Conservation (phyloP, 2,888 invertebrate genomes). For the Archips xylosteana region DNA sequence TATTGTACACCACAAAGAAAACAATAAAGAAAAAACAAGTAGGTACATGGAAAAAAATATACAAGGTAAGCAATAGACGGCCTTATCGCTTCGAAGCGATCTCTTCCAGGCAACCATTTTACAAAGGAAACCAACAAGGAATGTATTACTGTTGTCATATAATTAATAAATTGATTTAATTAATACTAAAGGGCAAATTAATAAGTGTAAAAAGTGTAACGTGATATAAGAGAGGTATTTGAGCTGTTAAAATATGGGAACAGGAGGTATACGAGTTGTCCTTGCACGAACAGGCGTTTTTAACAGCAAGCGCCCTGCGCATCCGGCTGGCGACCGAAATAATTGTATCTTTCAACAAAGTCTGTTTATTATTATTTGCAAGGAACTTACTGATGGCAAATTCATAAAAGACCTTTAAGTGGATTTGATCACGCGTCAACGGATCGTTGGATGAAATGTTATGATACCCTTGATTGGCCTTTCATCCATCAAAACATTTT, state of each 20-base stretch:
- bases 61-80: too few relatives aligned
- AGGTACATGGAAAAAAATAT: too few relatives aligned
- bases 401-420: conserved; percentile 9
- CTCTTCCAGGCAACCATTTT: too few relatives aligned
- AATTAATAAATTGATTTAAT: background rate
- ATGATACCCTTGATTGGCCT: conserved; percentile 47
- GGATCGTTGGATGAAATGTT: conserved; percentile 33
- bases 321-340: conserved; percentile 60
- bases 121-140: too few relatives aligned
- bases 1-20: too few relatives aligned
- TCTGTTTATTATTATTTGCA: conserved; percentile 14
- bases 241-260: conserved; percentile 66
- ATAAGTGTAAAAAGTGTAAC: conserved; percentile 33
- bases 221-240: conserved; percentile 49
- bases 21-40: too few relatives aligned
- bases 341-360: conserved; percentile 29
- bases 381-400: conserved; percentile 5
- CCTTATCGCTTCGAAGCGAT: too few relatives aligned
- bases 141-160: background rate
- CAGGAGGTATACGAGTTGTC: conserved; percentile 61
- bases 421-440: conserved; percentile 8
- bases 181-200: background rate
- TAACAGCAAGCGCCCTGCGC: conserved; percentile 56
- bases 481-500: conserved; percentile 44
- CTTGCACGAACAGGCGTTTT: conserved; percentile 63